Base-by-base conservation (phyloP, 2,888 invertebrate genomes). In the Eilema caniola region DNA sequence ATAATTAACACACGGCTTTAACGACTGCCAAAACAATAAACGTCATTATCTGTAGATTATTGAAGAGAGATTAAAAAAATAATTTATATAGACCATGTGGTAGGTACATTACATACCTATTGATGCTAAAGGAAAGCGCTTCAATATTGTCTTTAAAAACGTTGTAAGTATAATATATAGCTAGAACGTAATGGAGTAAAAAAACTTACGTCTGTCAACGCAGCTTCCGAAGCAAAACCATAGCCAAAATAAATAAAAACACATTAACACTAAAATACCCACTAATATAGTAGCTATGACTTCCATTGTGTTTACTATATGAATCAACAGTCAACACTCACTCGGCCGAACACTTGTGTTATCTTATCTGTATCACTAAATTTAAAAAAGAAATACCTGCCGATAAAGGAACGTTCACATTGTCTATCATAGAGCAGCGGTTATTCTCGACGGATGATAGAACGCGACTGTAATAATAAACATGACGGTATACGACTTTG, bases 151-250 rank as follows among this genome's bases (percentile, higher is more conserved):
- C n/a, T n/a, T n/a, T n/a, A n/a, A n/a, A n/a, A n/a, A n/a, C n/a
- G n/a, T n/a, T 33, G 1, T 33, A 37, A 1, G 5, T 12, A 37
- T 37, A 37, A n/a, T 12, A 37, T 11, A 12, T 12, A 12, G 1
- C 33, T 37, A 37, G 0, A 37, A 37, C 1, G 33, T 56, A 16
- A 47, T 47, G 56, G 53, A 25, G 10, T 25, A 33, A 53, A 53
- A 16, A 23, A 25, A 93, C 94, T 94, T 85, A 95, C 94, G 77
- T 75, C 79, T 87, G 23, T 83, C 83, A 0, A 89, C 78, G 67
- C 87, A 92, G 47, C 81, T 85, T 0, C 93, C 93, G 60, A 95
- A 93, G 79, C 94, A 95, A 71, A 94, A 95, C 94, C 95, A 95
- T 81, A 92, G 72, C 93, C 95, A 95, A 78, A 94, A 88, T 66